Evolutionary conservation across 1,140 invertebrate genomes (phyloP).

Genomic region (Scaptomyza montana): DNA sequence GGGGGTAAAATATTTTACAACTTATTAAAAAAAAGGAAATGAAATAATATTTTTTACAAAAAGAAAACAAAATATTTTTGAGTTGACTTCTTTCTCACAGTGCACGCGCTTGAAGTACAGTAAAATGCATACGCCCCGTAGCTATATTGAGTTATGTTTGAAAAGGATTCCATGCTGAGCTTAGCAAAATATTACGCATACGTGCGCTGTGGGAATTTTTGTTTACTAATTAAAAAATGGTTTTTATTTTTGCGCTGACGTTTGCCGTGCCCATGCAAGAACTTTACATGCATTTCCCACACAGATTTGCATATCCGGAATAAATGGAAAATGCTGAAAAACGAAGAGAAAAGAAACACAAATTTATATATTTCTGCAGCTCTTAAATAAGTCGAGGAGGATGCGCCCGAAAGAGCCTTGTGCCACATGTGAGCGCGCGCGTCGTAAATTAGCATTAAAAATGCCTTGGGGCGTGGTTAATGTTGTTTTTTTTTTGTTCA

Average conservation of each 20-base stretch:
- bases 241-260: slow-evolving; percentile 69
- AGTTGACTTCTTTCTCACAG: neutral
- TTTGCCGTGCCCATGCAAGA: slow-evolving; percentile 25
- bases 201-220: slow-evolving; percentile 55
- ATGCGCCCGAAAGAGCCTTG: slow-evolving; percentile 4
- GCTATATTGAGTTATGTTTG: slow-evolving; percentile 14
- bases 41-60: neutral
- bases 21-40: no score
- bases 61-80: neutral
- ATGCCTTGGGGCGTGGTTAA: slow-evolving; percentile 61
- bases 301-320: slow-evolving; percentile 61
- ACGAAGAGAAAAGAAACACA: slow-evolving; percentile 20
- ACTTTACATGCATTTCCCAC: slow-evolving; percentile 54
- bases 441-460: slow-evolving; percentile 79
- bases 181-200: slow-evolving; percentile 67
- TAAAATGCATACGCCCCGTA: slow-evolving; percentile 5
- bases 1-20: no score
- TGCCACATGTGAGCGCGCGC: slow-evolving; percentile 54
- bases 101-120: neutral
- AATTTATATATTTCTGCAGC: slow-evolving; percentile 54
- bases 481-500: slow-evolving; percentile 28
- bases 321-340: slow-evolving; percentile 40
- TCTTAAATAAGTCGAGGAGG: slow-evolving; percentile 65
- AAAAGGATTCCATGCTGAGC: slow-evolving; percentile 4
- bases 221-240: slow-evolving; percentile 78